Percentiles rank a stretch among this genome's conserved stretches.
These are phyloP conservation scores for Condylostylus longicornis DNA, from an alignment of 1,140 invertebrate species.

Conservation along the genomic window DNA sequence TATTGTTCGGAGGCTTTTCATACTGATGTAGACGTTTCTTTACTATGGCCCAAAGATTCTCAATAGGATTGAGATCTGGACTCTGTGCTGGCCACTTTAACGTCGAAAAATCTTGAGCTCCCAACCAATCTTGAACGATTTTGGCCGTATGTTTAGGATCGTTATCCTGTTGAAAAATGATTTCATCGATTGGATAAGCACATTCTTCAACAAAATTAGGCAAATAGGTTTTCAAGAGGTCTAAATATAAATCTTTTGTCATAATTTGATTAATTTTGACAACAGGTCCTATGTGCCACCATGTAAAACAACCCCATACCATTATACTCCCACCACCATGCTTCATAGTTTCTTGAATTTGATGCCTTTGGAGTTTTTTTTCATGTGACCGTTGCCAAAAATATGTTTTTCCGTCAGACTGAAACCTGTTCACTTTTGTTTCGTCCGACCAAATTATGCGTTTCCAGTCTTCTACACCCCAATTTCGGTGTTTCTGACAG, in stretches of 20 bases:
- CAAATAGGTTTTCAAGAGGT: background rate
- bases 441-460: constrained; percentile 8
- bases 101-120: constrained; percentile 8
- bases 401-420: constrained; percentile 5
- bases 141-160: constrained; percentile 17
- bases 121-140: constrained; percentile 9
- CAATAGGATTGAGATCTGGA: constrained; percentile 21
- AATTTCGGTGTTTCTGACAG: constrained; percentile 3
- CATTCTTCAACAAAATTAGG: constrained; percentile 2
- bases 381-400: too few relatives aligned
- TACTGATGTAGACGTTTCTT: too few relatives aligned
- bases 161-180: constrained; percentile 16
- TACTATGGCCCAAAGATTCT: constrained; percentile 19
- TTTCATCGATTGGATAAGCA: constrained; percentile 3
- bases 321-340: constrained; percentile 2
- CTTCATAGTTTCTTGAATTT: background rate
- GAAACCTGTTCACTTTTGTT: constrained; percentile 6
- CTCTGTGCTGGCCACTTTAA: constrained; percentile 16
- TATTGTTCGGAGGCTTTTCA: too few relatives aligned
- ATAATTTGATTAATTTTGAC: constrained; percentile 1
- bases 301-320: constrained; percentile 5
- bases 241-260: background rate
- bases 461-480: constrained; percentile 7
- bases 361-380: constrained; percentile 3
- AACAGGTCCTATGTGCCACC: background rate